These are phyloP conservation scores for Notothenia rossii DNA, from an alignment of 2,113 vertebrate species.

Conservation along the genomic window DNA sequence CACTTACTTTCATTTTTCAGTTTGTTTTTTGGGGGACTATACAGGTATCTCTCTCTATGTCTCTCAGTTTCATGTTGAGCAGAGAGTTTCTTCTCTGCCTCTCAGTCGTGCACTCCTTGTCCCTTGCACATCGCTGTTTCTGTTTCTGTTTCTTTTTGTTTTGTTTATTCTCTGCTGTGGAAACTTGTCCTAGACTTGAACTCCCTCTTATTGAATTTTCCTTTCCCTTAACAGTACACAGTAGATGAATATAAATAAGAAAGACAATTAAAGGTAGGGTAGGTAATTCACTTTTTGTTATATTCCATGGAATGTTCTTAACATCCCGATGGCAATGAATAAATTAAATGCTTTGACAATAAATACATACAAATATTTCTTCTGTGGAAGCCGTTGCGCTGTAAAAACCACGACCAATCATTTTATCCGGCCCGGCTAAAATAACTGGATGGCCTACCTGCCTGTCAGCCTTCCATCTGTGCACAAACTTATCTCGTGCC, in stretches of 20 bases:
- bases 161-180: background rate
- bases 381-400: too few relatives aligned
- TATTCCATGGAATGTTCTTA: too few relatives aligned
- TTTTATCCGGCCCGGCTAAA: too few relatives aligned
- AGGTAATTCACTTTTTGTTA: too few relatives aligned
- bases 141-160: slow-evolving; percentile 11
- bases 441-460: too few relatives aligned
- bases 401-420: too few relatives aligned
- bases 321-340: too few relatives aligned
- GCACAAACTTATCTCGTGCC: too few relatives aligned
- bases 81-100: background rate
- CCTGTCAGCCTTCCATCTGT: too few relatives aligned
- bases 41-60: background rate
- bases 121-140: background rate
- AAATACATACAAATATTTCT: too few relatives aligned
- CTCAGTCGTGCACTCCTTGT: background rate
- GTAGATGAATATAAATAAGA: background rate
- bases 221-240: background rate
- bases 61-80: background rate
- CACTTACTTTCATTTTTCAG: background rate
- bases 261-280: background rate
- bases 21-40: background rate
- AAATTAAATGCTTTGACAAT: too few relatives aligned
- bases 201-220: slow-evolving; percentile 9
- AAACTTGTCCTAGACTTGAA: slow-evolving; percentile 20